Evolutionary conservation across 2,888 invertebrate genomes (phyloP).

Genomic region (Ectobius pallidus): DNA sequence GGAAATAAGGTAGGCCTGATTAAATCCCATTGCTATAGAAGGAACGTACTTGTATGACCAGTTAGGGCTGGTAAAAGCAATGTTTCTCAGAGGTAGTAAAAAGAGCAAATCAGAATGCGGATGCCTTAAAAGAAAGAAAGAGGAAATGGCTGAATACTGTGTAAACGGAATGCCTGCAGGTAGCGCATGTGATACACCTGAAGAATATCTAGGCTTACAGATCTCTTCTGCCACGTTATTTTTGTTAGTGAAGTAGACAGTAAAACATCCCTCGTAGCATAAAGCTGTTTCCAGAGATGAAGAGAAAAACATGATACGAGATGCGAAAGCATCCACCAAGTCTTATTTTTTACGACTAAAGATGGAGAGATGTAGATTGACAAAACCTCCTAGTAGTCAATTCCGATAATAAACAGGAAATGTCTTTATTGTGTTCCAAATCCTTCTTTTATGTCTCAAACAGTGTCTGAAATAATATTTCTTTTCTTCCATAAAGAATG

Average conservation of each 20-base stretch:
- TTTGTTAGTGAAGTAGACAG: conserved; percentile 1
- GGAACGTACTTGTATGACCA: too few species aligned
- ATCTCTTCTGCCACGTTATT: neutral
- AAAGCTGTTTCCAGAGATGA: too few species aligned
- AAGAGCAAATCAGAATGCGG: neutral
- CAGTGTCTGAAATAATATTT: neutral
- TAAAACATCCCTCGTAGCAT: neutral
- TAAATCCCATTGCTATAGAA: too few species aligned
- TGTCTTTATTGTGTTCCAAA: neutral
- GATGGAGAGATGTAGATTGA: neutral
- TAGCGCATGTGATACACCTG: neutral
- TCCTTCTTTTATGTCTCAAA: conserved; percentile 4
- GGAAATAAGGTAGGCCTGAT: too few species aligned
- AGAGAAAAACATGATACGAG: neutral
- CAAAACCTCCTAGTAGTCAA: neutral
- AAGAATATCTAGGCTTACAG: neutral
- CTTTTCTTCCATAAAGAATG: neutral
- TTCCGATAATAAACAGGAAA: neutral
- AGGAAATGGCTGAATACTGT: neutral
- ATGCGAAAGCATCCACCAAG: neutral
- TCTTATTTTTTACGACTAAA: neutral
- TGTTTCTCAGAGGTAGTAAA: too few species aligned
- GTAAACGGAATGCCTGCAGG: neutral
- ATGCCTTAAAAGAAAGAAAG: neutral
- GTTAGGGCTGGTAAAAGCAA: too few species aligned